Percentiles rank a stretch among this genome's conserved stretches.
These are phyloP conservation scores for Hyperoplus immaculatus DNA, from an alignment of 2,797 vertebrate species.

Conservation along the genomic window DNA sequence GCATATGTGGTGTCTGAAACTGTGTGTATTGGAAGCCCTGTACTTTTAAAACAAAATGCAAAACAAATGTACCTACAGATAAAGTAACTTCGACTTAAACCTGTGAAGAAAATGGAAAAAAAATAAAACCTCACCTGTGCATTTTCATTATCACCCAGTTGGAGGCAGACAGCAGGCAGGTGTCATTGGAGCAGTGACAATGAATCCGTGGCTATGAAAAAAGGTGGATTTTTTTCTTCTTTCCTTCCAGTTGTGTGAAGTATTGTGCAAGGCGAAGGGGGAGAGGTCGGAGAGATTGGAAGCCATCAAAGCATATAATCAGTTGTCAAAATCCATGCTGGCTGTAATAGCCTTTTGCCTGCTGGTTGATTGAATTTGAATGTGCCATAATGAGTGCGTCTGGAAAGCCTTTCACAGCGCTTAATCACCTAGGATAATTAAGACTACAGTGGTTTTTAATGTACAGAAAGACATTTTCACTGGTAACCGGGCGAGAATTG, in stretches of 20 bases:
- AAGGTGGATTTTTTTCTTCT: conserved; percentile 28
- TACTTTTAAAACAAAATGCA: too few species aligned
- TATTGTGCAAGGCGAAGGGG: conserved; percentile 27
- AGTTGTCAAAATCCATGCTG: conserved; percentile 77
- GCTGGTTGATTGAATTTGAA: conserved; percentile 75
- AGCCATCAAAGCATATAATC: conserved; percentile 76
- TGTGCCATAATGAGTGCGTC: conserved; percentile 69
- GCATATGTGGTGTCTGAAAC: too few species aligned
- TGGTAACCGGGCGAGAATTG: conserved; percentile 14
- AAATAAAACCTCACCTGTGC: not conserved
- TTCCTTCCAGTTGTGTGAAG: conserved; percentile 43
- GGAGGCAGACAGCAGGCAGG: conserved; percentile 19
- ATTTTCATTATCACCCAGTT: conserved; percentile 26
- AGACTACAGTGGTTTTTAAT: conserved; percentile 53
- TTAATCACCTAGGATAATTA: conserved; percentile 76
- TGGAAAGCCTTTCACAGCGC: conserved; percentile 68
- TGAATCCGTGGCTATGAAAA: conserved; percentile 6
- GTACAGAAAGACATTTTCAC: conserved; percentile 38
- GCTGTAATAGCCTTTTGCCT: conserved; percentile 74
- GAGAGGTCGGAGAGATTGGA: conserved; percentile 45
- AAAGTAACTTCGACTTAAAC: too few species aligned
- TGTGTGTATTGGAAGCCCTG: too few species aligned
- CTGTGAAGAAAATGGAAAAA: conserved; percentile 20
- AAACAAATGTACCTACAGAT: too few species aligned
- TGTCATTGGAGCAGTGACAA: conserved; percentile 31